phyloP scores from a whole-genome alignment of 2,113 vertebrate genomes.

The Bubo scandiacus region DNA sequence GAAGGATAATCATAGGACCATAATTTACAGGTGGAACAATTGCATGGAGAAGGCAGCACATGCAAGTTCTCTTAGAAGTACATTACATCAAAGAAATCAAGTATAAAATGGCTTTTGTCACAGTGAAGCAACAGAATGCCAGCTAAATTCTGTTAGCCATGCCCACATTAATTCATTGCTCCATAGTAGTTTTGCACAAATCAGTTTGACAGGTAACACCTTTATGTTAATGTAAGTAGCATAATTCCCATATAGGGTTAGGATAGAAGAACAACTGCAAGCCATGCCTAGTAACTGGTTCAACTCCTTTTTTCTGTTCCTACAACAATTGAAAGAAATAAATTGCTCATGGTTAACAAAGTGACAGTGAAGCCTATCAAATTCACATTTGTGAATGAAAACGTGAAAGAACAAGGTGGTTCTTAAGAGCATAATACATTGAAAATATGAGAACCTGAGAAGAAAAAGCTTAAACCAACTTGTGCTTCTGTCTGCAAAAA shows the following conservation, averaged over 20 bases:
- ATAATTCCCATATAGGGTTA: background rate
- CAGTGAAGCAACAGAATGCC: background rate
- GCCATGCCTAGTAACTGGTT: background rate
- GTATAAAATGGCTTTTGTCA: background rate
- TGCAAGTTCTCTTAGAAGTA: background rate
- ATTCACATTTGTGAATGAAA: background rate
- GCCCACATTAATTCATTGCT: background rate
- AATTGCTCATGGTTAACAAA: background rate
- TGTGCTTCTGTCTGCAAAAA: background rate
- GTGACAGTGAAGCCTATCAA: background rate
- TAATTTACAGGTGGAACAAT: background rate
- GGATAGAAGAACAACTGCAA: background rate
- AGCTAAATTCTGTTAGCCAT: background rate
- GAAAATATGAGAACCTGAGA: background rate
- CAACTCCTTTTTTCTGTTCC: background rate
- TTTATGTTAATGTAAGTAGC: background rate
- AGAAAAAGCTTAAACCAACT: background rate
- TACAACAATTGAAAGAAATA: background rate
- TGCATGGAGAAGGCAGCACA: background rate
- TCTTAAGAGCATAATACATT: background rate
- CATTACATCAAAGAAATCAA: background rate
- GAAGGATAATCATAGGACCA: background rate
- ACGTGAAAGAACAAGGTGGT: background rate
- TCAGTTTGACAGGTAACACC: background rate
- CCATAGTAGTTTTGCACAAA: background rate